Evolutionary conservation across 2,113 vertebrate genomes (phyloP).

Genomic region (Callipepla squamata): DNA sequence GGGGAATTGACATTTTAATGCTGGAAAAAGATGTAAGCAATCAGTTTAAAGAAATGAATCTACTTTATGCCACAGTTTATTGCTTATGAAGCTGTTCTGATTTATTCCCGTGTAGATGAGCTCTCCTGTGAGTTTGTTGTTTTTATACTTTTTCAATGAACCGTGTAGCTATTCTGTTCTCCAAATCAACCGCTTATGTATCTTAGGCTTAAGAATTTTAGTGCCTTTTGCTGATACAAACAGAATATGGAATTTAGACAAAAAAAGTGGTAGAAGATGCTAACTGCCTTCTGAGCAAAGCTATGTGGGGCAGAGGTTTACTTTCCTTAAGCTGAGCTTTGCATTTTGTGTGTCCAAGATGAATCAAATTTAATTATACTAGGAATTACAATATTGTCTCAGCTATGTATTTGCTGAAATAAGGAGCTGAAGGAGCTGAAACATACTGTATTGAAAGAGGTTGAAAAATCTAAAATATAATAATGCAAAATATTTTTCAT

Average conservation of each 20-base stretch:
- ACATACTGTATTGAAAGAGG: background rate
- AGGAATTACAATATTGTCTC: background rate
- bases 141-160: conserved; percentile 12
- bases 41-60: background rate
- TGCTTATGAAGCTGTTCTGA: background rate
- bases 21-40: background rate
- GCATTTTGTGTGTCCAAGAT: background rate
- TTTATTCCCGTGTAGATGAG: conserved; percentile 29
- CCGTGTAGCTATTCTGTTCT: background rate
- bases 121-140: background rate
- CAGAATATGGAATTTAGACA: background rate
- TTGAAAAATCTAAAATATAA: background rate
- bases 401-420: background rate
- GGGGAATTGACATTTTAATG: conserved; percentile 17
- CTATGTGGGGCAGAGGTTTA: background rate
- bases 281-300: background rate
- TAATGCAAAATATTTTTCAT: background rate
- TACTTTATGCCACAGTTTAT: conserved; percentile 22
- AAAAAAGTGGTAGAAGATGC: background rate
- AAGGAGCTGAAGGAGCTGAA: background rate
- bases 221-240: background rate
- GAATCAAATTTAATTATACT: background rate
- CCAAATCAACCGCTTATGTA: background rate
- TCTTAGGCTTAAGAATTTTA: background rate
- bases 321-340: background rate